A percentile compares a stretch with the other conserved stretches of the same genome.
Evolutionary conservation across 1,140 invertebrate species (phyloP).

Genomic region (Aphaenogaster ashmeadi): DNA sequence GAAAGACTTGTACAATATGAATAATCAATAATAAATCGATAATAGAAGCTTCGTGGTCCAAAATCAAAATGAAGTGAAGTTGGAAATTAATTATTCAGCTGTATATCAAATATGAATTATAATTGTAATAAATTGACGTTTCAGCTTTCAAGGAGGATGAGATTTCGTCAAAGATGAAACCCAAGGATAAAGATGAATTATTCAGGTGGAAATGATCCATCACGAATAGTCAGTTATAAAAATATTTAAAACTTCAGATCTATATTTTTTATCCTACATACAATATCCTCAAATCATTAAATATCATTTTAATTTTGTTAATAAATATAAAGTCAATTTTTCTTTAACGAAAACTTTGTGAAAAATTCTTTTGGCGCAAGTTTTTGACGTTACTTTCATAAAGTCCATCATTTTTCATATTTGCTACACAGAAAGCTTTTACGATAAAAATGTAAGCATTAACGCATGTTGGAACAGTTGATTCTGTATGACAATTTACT

Average conservation of each 20-base stretch:
- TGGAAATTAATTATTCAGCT: conserved; percentile 36
- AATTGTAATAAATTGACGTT: conserved; percentile 1
- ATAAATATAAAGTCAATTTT: not conserved
- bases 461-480: not conserved
- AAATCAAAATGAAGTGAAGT: conserved; percentile 42
- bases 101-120: conserved; percentile 1
- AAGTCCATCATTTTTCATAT: not conserved
- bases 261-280: conserved; percentile 4
- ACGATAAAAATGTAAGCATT: not conserved
- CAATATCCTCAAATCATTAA: not conserved
- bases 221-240: not conserved
- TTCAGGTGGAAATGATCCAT: not conserved
- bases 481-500: not conserved
- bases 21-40: conserved; percentile 60
- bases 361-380: not conserved
- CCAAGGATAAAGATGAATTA: not conserved
- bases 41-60: conserved; percentile 48
- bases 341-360: not conserved
- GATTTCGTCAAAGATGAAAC: not conserved
- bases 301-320: not conserved
- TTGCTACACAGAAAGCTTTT: not conserved
- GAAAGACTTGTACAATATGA: conserved; percentile 67
- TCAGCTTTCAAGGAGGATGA: conserved; percentile 14
- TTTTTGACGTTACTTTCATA: not conserved
- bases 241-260: conserved; percentile 14